Evolutionary conservation across 2,888 invertebrate genomes (phyloP).

Genomic region (Drosophila quinaria): DNA sequence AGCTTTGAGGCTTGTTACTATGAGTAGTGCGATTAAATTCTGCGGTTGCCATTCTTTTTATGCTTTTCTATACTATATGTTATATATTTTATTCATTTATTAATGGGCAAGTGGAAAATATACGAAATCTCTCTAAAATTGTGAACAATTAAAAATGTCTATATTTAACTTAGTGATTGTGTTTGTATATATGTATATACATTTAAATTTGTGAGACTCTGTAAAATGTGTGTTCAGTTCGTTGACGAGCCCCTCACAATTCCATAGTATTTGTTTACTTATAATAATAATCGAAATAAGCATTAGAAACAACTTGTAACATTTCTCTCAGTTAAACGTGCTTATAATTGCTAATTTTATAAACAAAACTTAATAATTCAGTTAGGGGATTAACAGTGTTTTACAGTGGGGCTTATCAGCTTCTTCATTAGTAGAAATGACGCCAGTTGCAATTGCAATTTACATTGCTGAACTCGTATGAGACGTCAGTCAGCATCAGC

Average conservation of each 20-base stretch:
- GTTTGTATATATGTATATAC: not conserved
- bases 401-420: constrained; percentile 40
- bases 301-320: constrained; percentile 5
- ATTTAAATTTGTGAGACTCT: constrained; percentile 5
- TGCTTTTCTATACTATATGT: not conserved
- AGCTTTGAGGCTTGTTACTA: constrained; percentile 30
- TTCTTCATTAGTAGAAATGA: not conserved
- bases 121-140: not conserved
- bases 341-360: constrained; percentile 5
- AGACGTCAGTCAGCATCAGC: not conserved
- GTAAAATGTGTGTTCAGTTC: constrained; percentile 33
- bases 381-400: not conserved
- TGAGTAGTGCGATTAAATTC: constrained; percentile 23
- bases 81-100: not conserved
- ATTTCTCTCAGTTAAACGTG: not conserved
- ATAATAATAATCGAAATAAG: constrained; percentile 19
- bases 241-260: constrained; percentile 44
- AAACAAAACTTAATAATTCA: not conserved
- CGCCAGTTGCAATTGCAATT: not conserved
- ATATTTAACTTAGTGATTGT: not conserved
- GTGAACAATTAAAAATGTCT: not conserved
- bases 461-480: constrained; percentile 1
- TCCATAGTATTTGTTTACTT: constrained; percentile 7
- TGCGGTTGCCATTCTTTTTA: constrained; percentile 1
- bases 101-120: constrained; percentile 18